Conservation (phyloP, 2,888 invertebrate species). For the Acleris laterana region DNA sequence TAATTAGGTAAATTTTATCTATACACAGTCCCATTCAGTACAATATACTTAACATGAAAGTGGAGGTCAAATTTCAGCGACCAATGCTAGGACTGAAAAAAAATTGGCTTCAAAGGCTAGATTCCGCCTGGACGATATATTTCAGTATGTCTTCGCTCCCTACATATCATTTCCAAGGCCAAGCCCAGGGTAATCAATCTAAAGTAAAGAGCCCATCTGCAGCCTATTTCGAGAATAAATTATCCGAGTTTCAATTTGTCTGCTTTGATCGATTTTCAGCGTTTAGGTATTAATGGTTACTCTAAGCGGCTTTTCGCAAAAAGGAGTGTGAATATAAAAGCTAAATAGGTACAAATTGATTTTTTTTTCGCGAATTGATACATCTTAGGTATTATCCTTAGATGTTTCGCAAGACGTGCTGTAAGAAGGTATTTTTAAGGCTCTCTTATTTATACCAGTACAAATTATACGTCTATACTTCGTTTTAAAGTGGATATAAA, state of each 20-base stretch:
- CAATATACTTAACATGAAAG: too few relatives aligned
- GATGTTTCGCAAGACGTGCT: too few relatives aligned
- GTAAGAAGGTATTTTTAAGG: too few relatives aligned
- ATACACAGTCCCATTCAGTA: too few relatives aligned
- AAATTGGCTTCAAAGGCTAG: not conserved
- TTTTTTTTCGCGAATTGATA: conserved; percentile 1
- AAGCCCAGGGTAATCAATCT: conserved; percentile 28
- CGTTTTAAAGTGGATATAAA: too few relatives aligned
- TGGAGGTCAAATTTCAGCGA: not conserved
- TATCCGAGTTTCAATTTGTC: conserved; percentile 36
- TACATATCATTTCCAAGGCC: conserved; percentile 22
- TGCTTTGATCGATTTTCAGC: conserved; percentile 30
- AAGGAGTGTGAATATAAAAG: conserved; percentile 9
- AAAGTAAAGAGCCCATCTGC: conserved; percentile 36
- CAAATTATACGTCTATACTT: too few relatives aligned
- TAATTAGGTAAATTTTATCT: too few relatives aligned
- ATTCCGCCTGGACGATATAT: not conserved
- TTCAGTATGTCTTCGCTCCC: conserved; percentile 1
- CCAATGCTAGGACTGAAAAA: not conserved
- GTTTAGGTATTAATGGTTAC: conserved; percentile 25
- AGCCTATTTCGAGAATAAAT: conserved; percentile 35
- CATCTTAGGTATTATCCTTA: not conserved
- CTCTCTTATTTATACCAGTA: too few relatives aligned
- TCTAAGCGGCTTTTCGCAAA: conserved; percentile 9
- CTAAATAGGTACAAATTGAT: conserved; percentile 9